These are phyloP conservation scores for Scaptomyza graminum DNA, from an alignment of 1,140 invertebrate genomes.

Conservation along the genomic window DNA sequence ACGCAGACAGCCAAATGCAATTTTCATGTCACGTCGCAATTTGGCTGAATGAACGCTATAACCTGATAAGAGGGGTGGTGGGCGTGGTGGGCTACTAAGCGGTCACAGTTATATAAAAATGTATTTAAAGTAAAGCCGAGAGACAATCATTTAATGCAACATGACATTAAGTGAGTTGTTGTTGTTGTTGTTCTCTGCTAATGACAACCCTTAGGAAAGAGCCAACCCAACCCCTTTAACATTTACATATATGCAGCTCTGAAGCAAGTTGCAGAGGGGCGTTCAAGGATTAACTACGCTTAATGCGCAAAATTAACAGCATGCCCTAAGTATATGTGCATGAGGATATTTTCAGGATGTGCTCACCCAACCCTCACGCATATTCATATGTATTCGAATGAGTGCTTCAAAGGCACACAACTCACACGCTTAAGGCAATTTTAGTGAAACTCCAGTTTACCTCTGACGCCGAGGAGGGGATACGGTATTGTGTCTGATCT, in stretches of 20 bases:
- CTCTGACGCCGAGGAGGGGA: neutral
- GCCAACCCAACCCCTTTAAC: conserved; percentile 3
- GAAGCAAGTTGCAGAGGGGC: conserved; percentile 38
- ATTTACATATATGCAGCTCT: conserved; percentile 39
- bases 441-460: conserved; percentile 51
- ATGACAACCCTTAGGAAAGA: conserved; percentile 58
- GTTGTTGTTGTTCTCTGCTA: conserved; percentile 33
- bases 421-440: conserved; percentile 69
- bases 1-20: conserved; percentile 71
- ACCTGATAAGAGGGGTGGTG: neutral
- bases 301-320: conserved; percentile 80
- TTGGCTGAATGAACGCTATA: conserved; percentile 40
- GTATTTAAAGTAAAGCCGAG: conserved; percentile 68
- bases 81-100: conserved; percentile 48
- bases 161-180: conserved; percentile 67
- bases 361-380: conserved; percentile 6
- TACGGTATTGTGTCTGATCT: conserved; percentile 19
- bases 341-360: conserved; percentile 42
- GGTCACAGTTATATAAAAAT: conserved; percentile 62
- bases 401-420: conserved; percentile 66
- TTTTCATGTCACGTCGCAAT: conserved; percentile 80
- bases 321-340: conserved; percentile 50
- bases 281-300: conserved; percentile 75
- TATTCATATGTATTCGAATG: conserved; percentile 23
- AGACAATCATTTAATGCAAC: conserved; percentile 77